Evolutionary conservation across 2,888 invertebrate genomes (phyloP).

Genomic region (Adela reaumurella): DNA sequence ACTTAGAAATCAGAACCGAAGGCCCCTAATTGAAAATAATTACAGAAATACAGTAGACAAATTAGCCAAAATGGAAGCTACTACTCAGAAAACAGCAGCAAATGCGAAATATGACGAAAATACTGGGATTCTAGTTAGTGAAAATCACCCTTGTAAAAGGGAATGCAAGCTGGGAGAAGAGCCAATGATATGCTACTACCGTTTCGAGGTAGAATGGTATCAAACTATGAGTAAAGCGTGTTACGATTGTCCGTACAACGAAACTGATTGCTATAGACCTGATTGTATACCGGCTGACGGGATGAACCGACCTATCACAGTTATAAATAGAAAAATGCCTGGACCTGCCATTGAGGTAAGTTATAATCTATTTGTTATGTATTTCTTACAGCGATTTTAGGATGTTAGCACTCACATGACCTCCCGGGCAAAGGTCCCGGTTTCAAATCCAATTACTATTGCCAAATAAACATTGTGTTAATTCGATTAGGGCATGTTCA

Average conservation of each 20-base stretch:
- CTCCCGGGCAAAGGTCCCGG: too few species aligned
- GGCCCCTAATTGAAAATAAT: too few species aligned
- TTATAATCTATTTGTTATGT: too few species aligned
- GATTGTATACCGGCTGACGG: conserved; percentile 88
- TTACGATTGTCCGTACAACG: conserved; percentile 72
- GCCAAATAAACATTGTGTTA: too few species aligned
- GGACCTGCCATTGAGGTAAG: conserved; percentile 80
- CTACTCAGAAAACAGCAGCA: conserved; percentile 19
- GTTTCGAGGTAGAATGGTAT: conserved; percentile 78
- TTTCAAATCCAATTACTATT: too few species aligned
- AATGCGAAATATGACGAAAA: conserved; percentile 42
- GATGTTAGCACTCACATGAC: too few species aligned
- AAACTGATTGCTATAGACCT: conserved; percentile 68
- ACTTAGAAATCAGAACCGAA: too few species aligned
- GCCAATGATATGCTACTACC: conserved; percentile 68
- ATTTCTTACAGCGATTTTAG: too few species aligned
- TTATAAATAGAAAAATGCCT: conserved; percentile 83
- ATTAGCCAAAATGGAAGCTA: not conserved
- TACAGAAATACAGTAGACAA: not conserved
- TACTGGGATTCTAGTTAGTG: conserved; percentile 38
- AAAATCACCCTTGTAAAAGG: conserved; percentile 61
- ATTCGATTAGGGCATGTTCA: too few species aligned
- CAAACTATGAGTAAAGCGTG: conserved; percentile 87
- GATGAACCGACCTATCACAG: conserved; percentile 66
- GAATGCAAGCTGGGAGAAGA: conserved; percentile 58